Conservation (phyloP, 1,140 invertebrate genomes). For the Psix sp. region DNA sequence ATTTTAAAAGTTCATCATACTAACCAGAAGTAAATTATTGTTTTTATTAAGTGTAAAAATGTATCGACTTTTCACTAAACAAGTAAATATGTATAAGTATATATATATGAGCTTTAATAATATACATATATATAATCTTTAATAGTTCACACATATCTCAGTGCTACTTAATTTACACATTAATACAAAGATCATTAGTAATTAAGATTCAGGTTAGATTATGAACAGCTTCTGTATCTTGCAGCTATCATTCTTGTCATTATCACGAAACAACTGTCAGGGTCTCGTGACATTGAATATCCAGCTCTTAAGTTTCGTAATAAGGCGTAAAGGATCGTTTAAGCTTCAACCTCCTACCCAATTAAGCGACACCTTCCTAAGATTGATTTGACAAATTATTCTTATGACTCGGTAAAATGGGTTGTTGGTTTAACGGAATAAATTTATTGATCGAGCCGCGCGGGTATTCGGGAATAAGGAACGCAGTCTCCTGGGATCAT, state of each 20-base stretch:
- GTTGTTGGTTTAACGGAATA: constrained; percentile 57
- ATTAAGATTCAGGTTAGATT: too few species aligned
- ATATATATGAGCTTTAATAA: too few species aligned
- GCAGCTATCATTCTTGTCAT: neutral
- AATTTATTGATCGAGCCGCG: constrained; percentile 54
- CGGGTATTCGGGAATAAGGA: constrained; percentile 14
- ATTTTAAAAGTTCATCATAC: too few species aligned
- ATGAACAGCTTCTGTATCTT: too few species aligned
- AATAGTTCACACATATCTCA: too few species aligned
- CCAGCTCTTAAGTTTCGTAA: constrained; percentile 20
- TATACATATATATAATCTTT: too few species aligned
- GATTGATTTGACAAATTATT: constrained; percentile 56
- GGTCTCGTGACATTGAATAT: constrained; percentile 1
- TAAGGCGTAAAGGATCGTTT: constrained; percentile 22
- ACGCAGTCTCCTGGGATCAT: constrained; percentile 25
- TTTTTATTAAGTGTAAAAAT: too few species aligned
- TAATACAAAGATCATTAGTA: too few species aligned
- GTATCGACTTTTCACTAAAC: too few species aligned
- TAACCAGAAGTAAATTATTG: too few species aligned
- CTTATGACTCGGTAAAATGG: constrained; percentile 54
- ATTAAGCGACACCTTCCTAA: constrained; percentile 44
- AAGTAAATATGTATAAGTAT: too few species aligned
- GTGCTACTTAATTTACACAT: too few species aligned
- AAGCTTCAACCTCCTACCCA: constrained; percentile 14
- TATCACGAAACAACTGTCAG: constrained; percentile 26